These are phyloP conservation scores for Drosophila rufa DNA, from an alignment of 1,140 invertebrate genomes.

Conservation along the genomic window DNA sequence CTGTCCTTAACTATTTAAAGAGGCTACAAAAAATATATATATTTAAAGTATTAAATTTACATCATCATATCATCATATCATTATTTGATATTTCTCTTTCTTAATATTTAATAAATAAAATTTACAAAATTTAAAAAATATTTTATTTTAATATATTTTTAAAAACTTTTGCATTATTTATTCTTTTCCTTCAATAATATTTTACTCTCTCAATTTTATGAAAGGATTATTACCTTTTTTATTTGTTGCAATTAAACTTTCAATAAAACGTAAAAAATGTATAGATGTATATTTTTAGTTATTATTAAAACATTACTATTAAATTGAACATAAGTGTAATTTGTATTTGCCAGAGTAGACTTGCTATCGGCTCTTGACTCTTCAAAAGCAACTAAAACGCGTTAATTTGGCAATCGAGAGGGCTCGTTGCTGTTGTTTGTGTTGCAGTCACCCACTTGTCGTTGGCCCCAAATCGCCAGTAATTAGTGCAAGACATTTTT, in stretches of 20 bases:
- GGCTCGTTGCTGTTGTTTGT: background rate
- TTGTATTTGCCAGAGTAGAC: conserved; percentile 35
- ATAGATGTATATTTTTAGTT: background rate
- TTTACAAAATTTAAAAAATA: too few species aligned
- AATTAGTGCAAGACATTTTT: conserved; percentile 75
- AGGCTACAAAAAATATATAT: background rate
- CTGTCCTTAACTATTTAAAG: background rate
- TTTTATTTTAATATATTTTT: too few species aligned
- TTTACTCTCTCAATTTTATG: too few species aligned
- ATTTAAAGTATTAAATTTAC: background rate
- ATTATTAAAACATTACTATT: background rate
- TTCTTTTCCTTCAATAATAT: too few species aligned
- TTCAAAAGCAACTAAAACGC: conserved; percentile 59
- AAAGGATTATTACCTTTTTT: too few species aligned
- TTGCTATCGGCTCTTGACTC: conserved; percentile 39
- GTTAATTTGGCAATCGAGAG: conserved; percentile 72
- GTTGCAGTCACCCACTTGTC: conserved; percentile 21
- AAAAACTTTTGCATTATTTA: too few species aligned
- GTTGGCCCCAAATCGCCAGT: conserved; percentile 50
- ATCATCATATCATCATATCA: too few species aligned
- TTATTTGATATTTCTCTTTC: too few species aligned
- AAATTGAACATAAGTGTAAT: background rate
- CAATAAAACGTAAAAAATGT: too few species aligned
- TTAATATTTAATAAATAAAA: too few species aligned
- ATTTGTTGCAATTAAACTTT: too few species aligned